Evolutionary conservation across 2,888 invertebrate species (phyloP), one percentile per base, ranked within the genome.

Genomic region (Achlya flavicornis): DNA sequence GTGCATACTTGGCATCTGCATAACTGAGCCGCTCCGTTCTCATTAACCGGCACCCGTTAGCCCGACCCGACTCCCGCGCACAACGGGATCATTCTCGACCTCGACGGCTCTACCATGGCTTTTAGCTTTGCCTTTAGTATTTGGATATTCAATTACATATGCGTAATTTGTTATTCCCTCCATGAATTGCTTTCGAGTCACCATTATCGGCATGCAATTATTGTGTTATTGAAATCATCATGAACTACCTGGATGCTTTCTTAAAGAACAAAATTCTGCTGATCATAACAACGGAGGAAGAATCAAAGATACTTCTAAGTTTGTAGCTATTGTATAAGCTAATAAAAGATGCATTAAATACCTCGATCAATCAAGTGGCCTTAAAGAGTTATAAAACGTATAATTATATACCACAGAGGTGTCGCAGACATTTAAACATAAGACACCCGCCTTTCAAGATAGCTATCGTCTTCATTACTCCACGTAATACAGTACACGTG

Each of bases 21-120:
- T 91, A 91, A 88, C 91, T 88, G 87, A 88, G 84, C 87, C 81
- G 87, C 86, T 86, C 79, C 86, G 91, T 89, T 88, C 92, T 90
- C 90, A 91, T 92, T 92, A 92, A 87, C 85, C 79, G 77, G 74
- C 83, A 86, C 85, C 92, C 93, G 92, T 92, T 92, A 91, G 84
- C 80, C 83, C 88, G 87, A 83, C 86, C 81, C 76, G 78, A 82
- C 86, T 84, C 83, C 84, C 86, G 88, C 87, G 79, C 83, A 81
- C 71, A 85, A 85, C 85, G 85, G 85, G 84, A 85, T 80, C 80
- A 73, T 16, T 53, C 67, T 72, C 75, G 76, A 81, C 80, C 81
- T 81, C 60, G 14, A 43, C 53, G 43, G 60, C 60, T 26, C 4
- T 43, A 43, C 41, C 60, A 60, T 60, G 60, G 26, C 43, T 43